A percentile compares a stretch with the other conserved stretches of the same genome.
These are phyloP conservation scores for Neolamprologus falcicula DNA, from an alignment of 2,113 vertebrate genomes.

Conservation along the genomic window DNA sequence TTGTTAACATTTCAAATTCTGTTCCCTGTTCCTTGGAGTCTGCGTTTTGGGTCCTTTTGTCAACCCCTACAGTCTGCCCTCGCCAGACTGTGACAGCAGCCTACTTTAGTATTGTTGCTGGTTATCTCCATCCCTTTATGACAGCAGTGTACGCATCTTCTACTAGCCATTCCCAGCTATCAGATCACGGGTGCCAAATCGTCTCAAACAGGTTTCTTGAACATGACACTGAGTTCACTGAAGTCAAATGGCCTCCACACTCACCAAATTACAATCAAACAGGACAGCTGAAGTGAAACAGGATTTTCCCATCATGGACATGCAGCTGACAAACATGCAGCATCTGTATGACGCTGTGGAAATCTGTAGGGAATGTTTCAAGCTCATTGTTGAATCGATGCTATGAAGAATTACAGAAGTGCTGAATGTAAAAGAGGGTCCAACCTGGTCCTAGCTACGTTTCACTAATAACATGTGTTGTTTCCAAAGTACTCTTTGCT, in stretches of 20 bases:
- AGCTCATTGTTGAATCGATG: not conserved
- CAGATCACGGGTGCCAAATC: not conserved
- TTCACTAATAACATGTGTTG: rapidly evolving
- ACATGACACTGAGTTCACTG: not conserved
- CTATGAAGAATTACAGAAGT: not conserved
- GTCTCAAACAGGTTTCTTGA: not conserved
- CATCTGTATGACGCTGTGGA: rapidly evolving
- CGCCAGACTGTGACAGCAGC: not conserved
- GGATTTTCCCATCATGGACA: not conserved
- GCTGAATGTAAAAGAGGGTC: not conserved
- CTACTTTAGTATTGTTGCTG: not conserved
- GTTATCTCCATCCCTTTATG: not conserved
- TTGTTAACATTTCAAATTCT: too few relatives aligned
- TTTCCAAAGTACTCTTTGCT: not conserved
- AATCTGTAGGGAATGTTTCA: not conserved
- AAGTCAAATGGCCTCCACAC: not conserved
- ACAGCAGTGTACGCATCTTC: not conserved
- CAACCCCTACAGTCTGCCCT: too few relatives aligned
- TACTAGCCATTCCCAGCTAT: not conserved
- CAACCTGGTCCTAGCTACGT: not conserved
- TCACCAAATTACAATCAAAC: not conserved
- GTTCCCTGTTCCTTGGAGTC: too few relatives aligned
- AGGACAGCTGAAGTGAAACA: not conserved
- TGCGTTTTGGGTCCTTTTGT: too few relatives aligned
- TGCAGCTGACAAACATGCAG: not conserved